Percentiles rank a stretch among this genome's conserved stretches.
phyloP scores from a whole-genome alignment of 1,140 invertebrate genomes.

The Drosophila ercepeae region DNA sequence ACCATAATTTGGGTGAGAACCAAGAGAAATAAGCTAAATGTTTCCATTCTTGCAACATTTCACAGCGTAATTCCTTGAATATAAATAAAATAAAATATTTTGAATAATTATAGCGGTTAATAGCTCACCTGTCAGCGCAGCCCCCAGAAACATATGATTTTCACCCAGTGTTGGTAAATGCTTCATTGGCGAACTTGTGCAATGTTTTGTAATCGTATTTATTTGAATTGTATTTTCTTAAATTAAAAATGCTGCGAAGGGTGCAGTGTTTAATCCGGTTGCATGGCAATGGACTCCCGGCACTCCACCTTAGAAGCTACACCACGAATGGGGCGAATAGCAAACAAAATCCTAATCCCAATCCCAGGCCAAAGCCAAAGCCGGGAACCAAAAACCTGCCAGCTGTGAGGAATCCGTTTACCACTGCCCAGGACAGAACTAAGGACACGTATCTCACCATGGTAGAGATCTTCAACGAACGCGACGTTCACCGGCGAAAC shows the following conservation, averaged over 20 bases:
- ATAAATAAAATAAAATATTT: neutral
- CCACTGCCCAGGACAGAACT: constrained; percentile 85
- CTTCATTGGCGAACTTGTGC: constrained; percentile 3
- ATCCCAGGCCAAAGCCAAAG: constrained; percentile 11
- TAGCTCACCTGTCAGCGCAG: neutral
- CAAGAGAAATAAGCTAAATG: no score
- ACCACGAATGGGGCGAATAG: constrained; percentile 20
- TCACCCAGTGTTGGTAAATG: constrained; percentile 10
- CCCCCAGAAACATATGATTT: neutral
- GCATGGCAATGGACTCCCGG: constrained; percentile 29
- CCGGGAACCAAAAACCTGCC: constrained; percentile 48
- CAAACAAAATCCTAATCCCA: constrained; percentile 22
- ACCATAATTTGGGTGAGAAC: no score
- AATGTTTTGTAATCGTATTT: constrained; percentile 55
- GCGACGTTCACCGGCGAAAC: constrained; percentile 87
- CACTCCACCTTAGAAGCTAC: constrained; percentile 18
- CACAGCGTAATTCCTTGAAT: no score
- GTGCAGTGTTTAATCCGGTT: constrained; percentile 54
- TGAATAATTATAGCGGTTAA: neutral
- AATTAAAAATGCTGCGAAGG: constrained; percentile 72
- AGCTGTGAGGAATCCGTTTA: constrained; percentile 67
- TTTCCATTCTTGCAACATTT: no score
- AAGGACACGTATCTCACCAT: constrained; percentile 90
- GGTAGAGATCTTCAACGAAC: constrained; percentile 88
- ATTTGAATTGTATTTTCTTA: constrained; percentile 41